A percentile compares a stretch with the other conserved stretches of the same genome.
Conservation (phyloP, 2,888 invertebrate species). For the Drosophila acutilabella region DNA sequence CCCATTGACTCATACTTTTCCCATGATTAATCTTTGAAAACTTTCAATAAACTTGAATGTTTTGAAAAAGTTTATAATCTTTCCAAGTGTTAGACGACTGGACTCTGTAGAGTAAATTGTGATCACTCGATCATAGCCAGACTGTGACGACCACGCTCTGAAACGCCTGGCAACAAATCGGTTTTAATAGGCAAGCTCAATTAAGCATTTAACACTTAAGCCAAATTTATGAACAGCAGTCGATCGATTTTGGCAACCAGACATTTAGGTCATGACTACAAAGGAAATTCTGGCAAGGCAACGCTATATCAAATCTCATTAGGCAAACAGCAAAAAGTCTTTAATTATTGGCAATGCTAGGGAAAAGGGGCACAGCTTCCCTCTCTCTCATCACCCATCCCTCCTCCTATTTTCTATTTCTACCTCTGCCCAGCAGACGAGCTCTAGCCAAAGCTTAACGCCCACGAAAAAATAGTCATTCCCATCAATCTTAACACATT, state of each 20-base stretch:
- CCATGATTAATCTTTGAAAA: no score
- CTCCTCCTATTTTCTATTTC: not conserved
- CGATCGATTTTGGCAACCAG: constrained; percentile 54
- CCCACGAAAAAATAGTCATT: constrained; percentile 56
- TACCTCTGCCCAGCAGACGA: not conserved
- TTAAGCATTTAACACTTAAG: constrained; percentile 73
- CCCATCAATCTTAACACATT: constrained; percentile 69
- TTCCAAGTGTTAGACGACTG: constrained; percentile 16
- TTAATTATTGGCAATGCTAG: constrained; percentile 53
- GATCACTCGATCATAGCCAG: constrained; percentile 29
- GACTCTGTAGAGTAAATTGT: constrained; percentile 29
- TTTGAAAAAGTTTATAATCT: not conserved
- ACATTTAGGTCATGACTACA: constrained; percentile 74
- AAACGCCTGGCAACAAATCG: constrained; percentile 46
- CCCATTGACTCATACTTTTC: no score
- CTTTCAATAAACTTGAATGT: no score
- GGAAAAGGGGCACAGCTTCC: constrained; percentile 4
- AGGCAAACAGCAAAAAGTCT: constrained; percentile 57
- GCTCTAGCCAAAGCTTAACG: constrained; percentile 57
- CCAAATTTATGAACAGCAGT: constrained; percentile 52
- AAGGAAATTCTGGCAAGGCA: constrained; percentile 59
- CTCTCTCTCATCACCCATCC: not conserved
- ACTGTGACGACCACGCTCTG: constrained; percentile 17
- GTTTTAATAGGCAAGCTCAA: constrained; percentile 60
- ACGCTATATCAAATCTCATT: constrained; percentile 35